Percentiles rank a stretch among this genome's conserved stretches.
phyloP scores from a whole-genome alignment of 2,113 vertebrate genomes.

The Lota lota region DNA sequence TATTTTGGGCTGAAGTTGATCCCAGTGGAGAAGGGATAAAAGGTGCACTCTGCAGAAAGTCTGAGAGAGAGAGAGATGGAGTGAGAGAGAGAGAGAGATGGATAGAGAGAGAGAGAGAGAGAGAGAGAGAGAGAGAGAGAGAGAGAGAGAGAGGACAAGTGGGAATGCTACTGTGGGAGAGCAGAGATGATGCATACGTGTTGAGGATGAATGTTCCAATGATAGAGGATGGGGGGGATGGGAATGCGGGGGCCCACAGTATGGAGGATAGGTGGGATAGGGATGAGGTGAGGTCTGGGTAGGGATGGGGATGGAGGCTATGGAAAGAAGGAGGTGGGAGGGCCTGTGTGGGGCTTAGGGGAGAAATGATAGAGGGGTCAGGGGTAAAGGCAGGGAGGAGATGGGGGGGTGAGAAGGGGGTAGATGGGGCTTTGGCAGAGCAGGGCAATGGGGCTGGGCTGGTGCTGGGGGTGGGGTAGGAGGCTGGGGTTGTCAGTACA shows the following conservation, averaged over 20 bases:
- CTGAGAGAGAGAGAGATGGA: no score
- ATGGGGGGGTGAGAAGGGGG: constrained; percentile 19
- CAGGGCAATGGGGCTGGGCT: constrained; percentile 39
- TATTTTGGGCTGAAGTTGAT: no score
- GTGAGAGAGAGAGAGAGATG: no score
- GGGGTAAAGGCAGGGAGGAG: constrained; percentile 20
- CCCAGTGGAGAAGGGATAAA: no score
- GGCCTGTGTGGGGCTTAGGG: constrained; percentile 17
- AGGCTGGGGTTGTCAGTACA: constrained; percentile 82
- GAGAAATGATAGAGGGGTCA: neutral
- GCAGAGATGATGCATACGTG: no score
- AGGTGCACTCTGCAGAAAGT: no score
- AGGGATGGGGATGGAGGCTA: constrained; percentile 9
- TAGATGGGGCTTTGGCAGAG: constrained; percentile 38
- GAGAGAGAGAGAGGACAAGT: no score
- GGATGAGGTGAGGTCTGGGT: neutral
- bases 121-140: no score
- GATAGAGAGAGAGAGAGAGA: no score
- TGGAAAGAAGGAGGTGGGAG: neutral
- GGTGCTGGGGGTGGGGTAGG: constrained; percentile 1
- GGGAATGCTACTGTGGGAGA: no score
- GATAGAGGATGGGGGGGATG: no score
- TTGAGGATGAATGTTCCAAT: no score
- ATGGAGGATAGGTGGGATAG: neutral
- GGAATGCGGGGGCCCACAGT: neutral